phyloP scores from a whole-genome alignment of 1,140 invertebrate species.

The Drosophila insularis region DNA sequence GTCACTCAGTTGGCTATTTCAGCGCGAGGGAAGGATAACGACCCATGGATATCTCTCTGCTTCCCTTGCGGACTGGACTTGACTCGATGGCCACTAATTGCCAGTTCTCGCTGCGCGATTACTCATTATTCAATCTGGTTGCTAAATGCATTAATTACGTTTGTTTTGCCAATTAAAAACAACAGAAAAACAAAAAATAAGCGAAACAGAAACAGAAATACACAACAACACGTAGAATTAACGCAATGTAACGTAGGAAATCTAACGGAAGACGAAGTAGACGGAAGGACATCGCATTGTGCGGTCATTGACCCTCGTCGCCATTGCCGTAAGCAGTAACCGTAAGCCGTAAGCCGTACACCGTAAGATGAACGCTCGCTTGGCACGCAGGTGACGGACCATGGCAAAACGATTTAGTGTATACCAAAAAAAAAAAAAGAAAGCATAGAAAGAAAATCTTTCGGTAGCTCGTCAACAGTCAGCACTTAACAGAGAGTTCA shows the following conservation, averaged over 20 bases:
- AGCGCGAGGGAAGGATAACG: slow-evolving; percentile 3
- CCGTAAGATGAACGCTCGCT: slow-evolving; percentile 39
- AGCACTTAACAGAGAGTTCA: slow-evolving; percentile 14
- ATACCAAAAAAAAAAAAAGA: neutral
- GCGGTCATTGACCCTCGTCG: slow-evolving; percentile 55
- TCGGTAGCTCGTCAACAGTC: slow-evolving; percentile 49
- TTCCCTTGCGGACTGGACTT: neutral
- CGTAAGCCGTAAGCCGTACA: too few relatives aligned
- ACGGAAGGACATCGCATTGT: slow-evolving; percentile 37
- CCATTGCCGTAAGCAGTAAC: slow-evolving; percentile 1
- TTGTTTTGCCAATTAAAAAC: slow-evolving; percentile 71
- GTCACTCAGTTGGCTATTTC: neutral
- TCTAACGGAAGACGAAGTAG: neutral
- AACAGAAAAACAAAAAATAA: slow-evolving; percentile 22
- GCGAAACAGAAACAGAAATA: neutral
- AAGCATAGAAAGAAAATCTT: slow-evolving; percentile 39
- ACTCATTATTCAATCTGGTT: slow-evolving; percentile 72
- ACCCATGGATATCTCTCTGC: neutral
- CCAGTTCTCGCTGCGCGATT: slow-evolving; percentile 38
- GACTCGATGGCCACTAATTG: slow-evolving; percentile 15
- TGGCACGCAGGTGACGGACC: slow-evolving; percentile 64
- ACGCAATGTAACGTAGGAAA: slow-evolving; percentile 35
- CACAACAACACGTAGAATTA: neutral
- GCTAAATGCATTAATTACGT: slow-evolving; percentile 75
- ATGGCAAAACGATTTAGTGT: neutral